Conservation (phyloP, 2,888 invertebrate species). For the Orthonychiurus folsomi region DNA sequence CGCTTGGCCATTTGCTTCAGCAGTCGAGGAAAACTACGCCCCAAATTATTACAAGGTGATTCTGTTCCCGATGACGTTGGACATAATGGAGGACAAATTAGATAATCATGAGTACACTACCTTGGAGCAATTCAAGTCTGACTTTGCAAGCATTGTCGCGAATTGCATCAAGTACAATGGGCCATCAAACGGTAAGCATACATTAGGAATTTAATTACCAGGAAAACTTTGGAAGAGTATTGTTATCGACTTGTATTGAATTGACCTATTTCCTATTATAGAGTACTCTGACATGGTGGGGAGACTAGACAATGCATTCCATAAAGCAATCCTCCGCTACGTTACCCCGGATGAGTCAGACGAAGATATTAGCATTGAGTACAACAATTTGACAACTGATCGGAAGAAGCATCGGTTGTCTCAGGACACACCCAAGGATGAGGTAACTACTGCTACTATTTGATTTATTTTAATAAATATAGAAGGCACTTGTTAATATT, state of each 20-base stretch:
- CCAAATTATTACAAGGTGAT: slow-evolving; percentile 64
- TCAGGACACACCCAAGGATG: not conserved
- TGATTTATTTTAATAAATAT: not conserved
- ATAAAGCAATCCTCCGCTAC: slow-evolving; percentile 70
- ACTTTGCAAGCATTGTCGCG: slow-evolving; percentile 84
- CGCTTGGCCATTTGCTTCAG: slow-evolving; percentile 89
- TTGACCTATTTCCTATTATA: slow-evolving; percentile 48
- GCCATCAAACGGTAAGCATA: slow-evolving; percentile 69
- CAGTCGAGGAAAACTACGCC: slow-evolving; percentile 85
- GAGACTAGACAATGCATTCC: slow-evolving; percentile 70
- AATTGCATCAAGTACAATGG: slow-evolving; percentile 90
- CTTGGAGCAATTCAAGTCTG: slow-evolving; percentile 70
- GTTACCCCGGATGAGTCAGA: slow-evolving; percentile 63
- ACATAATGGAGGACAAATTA: slow-evolving; percentile 76
- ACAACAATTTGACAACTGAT: slow-evolving; percentile 16
- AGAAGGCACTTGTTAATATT: no score
- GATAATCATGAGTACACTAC: slow-evolving; percentile 70
- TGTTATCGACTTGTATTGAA: not conserved
- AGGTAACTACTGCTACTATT: not conserved
- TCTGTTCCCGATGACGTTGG: slow-evolving; percentile 73
- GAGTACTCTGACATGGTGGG: slow-evolving; percentile 84
- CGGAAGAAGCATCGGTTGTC: slow-evolving; percentile 3
- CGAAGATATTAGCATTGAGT: slow-evolving; percentile 46
- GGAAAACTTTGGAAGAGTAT: not conserved
- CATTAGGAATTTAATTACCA: no score